Base-by-base conservation (phyloP, 2,888 invertebrate genomes). In the Thalpophila matura region DNA sequence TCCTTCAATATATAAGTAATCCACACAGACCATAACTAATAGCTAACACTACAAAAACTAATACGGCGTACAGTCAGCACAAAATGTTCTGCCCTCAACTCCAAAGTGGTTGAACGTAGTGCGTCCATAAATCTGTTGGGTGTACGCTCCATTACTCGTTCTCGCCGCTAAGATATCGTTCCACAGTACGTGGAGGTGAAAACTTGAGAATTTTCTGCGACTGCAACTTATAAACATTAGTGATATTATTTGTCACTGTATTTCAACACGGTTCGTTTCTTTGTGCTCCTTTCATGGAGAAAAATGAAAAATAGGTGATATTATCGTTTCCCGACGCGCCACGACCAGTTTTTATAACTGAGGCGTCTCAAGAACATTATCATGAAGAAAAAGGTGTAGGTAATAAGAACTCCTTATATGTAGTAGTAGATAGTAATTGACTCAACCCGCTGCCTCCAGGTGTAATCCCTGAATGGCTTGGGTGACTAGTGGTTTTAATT, bases 121-220 rank as follows among this genome's bases (percentile, higher is more conserved):
- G 80, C 63, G 64, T 55, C 74, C 79, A 87, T 88, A 88, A 87
- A 88, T 87, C 85, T 85, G 77, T 75, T 81, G 75, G 66, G 75
- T 77, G 77, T 81, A 80, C 82, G 85, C 80, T 84, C 87, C 86
- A 87, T 89, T 88, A 87, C 86, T 81, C 78, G 79, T 72, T 73
- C 75, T 70, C 72, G 37, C 57, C 37, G 60, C 73, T 74, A 71
- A 75, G 73, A 81, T 79, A 80, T 78, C 57, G 74, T 20, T 45
- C 38, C 57, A 51, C 57, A 51, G 42, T 47, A 56, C 54, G 47
- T 37, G 37, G 50, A 78, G 79, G 70, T 80, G 81, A 78, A 79
- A 75, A 75, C 81, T 75, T 51, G 56, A 75, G 64, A 73, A 71
- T 73, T 79, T 80, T 77, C 73, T 73, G 47, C 50, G 51, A 62